A percentile compares a stretch with the other conserved stretches of the same genome.
Evolutionary conservation across 2,797 vertebrate genomes (phyloP).

Genomic region (Sarcophilus harrisii): DNA sequence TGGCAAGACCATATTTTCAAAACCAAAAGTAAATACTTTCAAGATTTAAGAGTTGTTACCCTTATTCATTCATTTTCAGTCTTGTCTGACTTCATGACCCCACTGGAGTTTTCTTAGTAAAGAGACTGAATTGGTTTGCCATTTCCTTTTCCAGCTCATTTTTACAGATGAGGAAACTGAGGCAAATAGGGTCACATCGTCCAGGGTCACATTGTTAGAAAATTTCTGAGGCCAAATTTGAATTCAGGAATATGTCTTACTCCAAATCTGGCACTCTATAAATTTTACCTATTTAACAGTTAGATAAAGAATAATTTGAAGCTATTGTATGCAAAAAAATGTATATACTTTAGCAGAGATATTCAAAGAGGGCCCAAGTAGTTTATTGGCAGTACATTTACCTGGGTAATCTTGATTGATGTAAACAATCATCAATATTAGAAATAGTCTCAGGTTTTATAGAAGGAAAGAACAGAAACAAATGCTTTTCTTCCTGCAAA

Average conservation of each 20-base stretch:
- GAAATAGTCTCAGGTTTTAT: background rate
- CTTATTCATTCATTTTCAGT: background rate
- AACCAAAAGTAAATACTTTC: background rate
- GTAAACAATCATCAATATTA: background rate
- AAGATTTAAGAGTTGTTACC: background rate
- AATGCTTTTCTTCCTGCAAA: background rate
- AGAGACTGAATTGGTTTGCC: background rate
- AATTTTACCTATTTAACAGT: background rate
- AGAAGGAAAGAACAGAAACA: background rate
- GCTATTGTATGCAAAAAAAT: background rate
- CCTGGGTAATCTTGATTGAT: background rate
- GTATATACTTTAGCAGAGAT: background rate
- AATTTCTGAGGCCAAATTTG: background rate
- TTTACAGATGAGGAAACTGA: background rate
- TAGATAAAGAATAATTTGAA: background rate
- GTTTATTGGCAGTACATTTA: background rate
- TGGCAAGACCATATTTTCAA: background rate
- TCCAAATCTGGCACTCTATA: background rate
- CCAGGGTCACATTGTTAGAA: background rate
- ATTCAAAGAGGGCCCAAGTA: background rate
- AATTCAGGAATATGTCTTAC: background rate
- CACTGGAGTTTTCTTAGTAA: background rate
- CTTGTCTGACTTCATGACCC: background rate
- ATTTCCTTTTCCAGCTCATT: background rate
- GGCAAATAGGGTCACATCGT: background rate